Base-by-base conservation (phyloP, 2,888 invertebrate genomes). In the Patella ulyssiponensis region DNA sequence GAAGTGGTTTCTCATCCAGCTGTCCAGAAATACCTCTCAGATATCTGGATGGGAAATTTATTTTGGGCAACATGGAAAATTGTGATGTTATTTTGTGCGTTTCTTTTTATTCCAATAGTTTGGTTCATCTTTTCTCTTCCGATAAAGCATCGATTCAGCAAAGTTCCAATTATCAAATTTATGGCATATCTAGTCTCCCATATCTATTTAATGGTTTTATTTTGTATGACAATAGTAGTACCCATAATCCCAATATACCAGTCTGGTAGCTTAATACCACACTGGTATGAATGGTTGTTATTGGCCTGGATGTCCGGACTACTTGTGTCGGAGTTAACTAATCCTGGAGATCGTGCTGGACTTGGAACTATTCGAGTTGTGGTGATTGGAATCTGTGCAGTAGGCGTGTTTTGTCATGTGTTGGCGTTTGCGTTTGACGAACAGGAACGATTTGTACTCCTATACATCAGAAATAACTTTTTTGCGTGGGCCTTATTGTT, bases 101-200 rank as follows among this genome's bases (percentile, higher is more conserved):
- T 96, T 85, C 97, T 99, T 91, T 95, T 99, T 89, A 93, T 98
- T 76, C 99, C 99, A 64, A 97, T 98, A 9, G 95, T 99, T 54
- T 99, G 98, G 98, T 93, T 98, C 85, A 95, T 96, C 74, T 97
- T 98, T 92, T 98, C 98, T 82, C 94, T 98, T 90, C 98, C 98
- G 75, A 93, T 98, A 90, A 97, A 97, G 69, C 97, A 98, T 93
- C 96, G 96, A 92, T 98, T 96, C 93, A 97, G 98, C 94, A 97
- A 98, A 94, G 97, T 99, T 89, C 99, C 99, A 79, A 98, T 99
- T 90, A 98, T 99, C 90, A 99, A 99, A 93, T 99, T 99, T 93
- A 98, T 99, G 96, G 98, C 98, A 71, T 99, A 99, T 93, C 94
- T 99, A 88, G 98, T 99, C 44, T 98, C 99, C 11, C 99, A 99